These are phyloP conservation scores for Porites cylindrica DNA, from an alignment of 92 coral and sea anemone species.

Conservation along the genomic window DNA sequence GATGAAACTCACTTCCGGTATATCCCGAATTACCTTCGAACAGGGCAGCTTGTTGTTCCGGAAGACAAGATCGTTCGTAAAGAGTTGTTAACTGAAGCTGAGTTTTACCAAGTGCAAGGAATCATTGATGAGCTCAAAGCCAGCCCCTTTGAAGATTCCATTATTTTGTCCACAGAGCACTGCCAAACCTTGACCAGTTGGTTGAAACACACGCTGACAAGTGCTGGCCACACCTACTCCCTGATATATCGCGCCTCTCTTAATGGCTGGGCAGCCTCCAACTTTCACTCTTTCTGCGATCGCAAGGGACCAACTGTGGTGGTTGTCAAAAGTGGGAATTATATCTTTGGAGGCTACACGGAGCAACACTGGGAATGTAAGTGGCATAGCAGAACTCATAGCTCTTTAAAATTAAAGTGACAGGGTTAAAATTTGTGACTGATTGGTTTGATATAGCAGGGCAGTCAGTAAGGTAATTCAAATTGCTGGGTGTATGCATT, in stretches of 20 bases:
- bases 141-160: slow-evolving; percentile 50
- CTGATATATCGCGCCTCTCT: slow-evolving; percentile 69
- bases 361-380: slow-evolving; percentile 62
- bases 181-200: slow-evolving; percentile 46
- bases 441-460: too few species aligned
- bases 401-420: background rate
- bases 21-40: slow-evolving; percentile 31
- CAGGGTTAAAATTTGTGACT: too few species aligned
- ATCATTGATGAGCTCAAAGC: slow-evolving; percentile 61
- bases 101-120: slow-evolving; percentile 78
- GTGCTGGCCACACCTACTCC: slow-evolving; percentile 1
- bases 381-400: background rate
- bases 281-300: slow-evolving; percentile 69
- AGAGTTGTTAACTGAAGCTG: slow-evolving; percentile 77
- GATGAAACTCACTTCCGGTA: slow-evolving; percentile 78
- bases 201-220: slow-evolving; percentile 45
- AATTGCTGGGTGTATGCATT: too few species aligned
- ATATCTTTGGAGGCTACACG: slow-evolving; percentile 73
- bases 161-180: slow-evolving; percentile 56
- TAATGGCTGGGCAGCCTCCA: slow-evolving; percentile 68
- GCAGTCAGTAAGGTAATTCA: too few species aligned
- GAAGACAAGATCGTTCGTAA: slow-evolving; percentile 53
- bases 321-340: slow-evolving; percentile 51
- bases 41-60: slow-evolving; percentile 68
- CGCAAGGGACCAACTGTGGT: slow-evolving; percentile 71